Conservation (phyloP, 2,797 vertebrate genomes). For the Euthynnus affinis region DNA sequence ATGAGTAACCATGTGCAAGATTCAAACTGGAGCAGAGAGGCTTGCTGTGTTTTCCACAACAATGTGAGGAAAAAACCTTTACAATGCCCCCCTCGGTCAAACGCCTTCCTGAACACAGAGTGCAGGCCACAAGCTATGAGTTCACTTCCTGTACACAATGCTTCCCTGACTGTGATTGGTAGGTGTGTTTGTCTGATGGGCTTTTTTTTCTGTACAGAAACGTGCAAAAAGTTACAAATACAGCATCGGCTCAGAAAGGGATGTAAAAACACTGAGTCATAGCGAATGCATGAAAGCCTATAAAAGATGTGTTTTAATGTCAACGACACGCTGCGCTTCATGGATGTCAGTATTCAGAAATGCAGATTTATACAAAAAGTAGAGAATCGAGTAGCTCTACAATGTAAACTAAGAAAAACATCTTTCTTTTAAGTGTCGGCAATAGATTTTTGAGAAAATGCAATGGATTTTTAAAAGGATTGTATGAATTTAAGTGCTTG, state of each 20-base stretch:
- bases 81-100: conserved; percentile 63
- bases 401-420: conserved; percentile 3
- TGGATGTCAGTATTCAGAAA: neutral
- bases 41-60: conserved; percentile 66
- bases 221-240: conserved; percentile 15
- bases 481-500: too few species aligned
- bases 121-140: conserved; percentile 68
- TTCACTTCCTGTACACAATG: conserved; percentile 78
- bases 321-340: neutral
- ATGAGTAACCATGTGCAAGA: neutral
- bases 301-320: neutral
- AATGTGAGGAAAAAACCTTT: conserved; percentile 79
- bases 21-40: conserved; percentile 27
- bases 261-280: conserved; percentile 13
- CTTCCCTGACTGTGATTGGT: conserved; percentile 45
- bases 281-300: neutral
- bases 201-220: conserved; percentile 25
- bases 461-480: neutral
- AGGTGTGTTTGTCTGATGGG: conserved; percentile 17
- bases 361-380: neutral
- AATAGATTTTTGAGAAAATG: neutral
- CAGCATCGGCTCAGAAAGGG: neutral
- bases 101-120: conserved; percentile 77
- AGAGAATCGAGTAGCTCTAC: too few species aligned
- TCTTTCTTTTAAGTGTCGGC: neutral